Conservation (phyloP, 2,113 vertebrate genomes). For the Podocnemis expansa region DNA sequence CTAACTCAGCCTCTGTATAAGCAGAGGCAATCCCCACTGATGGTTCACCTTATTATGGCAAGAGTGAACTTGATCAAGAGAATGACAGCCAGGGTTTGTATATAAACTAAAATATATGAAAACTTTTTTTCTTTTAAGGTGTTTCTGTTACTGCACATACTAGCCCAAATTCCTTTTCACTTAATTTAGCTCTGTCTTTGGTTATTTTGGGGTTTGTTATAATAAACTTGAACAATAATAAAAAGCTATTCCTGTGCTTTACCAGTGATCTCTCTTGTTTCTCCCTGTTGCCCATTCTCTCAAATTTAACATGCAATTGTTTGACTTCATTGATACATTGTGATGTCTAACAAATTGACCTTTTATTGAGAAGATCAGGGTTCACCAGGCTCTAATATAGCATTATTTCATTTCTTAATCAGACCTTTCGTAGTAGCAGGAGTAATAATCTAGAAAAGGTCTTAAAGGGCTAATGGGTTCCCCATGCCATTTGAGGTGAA, state of each 20-base stretch:
- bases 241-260: neutral
- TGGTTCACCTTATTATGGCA: no score
- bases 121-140: neutral
- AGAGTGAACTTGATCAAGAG: no score
- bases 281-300: neutral
- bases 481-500: neutral
- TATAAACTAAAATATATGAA: neutral
- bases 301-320: neutral
- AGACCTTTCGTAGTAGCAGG: neutral
- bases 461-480: constrained; percentile 25
- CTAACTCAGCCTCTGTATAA: no score
- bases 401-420: neutral
- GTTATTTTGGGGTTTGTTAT: neutral
- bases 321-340: neutral
- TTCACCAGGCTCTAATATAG: neutral
- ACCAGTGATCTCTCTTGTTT: neutral
- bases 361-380: neutral
- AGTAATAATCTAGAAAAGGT: constrained; percentile 1
- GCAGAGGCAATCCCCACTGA: no score
- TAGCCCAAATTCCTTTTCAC: neutral
- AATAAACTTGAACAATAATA: neutral
- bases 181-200: neutral
- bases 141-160: neutral
- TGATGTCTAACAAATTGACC: neutral
- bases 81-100: no score